These are phyloP conservation scores for Harpegnathos saltator DNA, from an alignment of 1,140 invertebrate genomes.

Conservation along the genomic window DNA sequence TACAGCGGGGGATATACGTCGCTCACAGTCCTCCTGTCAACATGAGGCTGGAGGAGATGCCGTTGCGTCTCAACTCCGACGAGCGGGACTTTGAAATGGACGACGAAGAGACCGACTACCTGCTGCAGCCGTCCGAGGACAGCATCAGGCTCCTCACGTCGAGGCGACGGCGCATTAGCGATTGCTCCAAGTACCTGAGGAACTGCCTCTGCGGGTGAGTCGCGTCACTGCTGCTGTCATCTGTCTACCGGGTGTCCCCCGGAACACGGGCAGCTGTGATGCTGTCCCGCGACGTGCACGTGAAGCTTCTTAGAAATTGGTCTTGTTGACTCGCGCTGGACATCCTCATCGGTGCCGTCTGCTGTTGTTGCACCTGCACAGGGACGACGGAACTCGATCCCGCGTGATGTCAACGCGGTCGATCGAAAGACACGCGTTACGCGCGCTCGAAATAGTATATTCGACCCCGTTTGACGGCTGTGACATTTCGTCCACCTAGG, in stretches of 20 bases:
- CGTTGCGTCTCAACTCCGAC: conserved; percentile 86
- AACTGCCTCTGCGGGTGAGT: conserved; percentile 86
- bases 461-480: not conserved
- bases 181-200: conserved; percentile 80
- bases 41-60: conserved; percentile 87
- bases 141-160: conserved; percentile 78
- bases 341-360: too few relatives aligned
- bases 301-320: too few relatives aligned
- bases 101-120: conserved; percentile 89
- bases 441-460: conserved; percentile 37
- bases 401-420: not conserved
- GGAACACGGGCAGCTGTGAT: not conserved
- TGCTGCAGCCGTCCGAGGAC: conserved; percentile 86
- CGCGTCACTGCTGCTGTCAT: not conserved
- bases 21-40: conserved; percentile 24
- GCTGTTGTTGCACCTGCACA: too few relatives aligned
- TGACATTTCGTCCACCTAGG: not conserved
- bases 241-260: not conserved
- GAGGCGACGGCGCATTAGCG: conserved; percentile 77
- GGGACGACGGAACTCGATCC: not conserved
- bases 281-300: too few relatives aligned
- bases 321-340: too few relatives aligned
- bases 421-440: conserved; percentile 33
- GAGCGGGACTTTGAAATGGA: conserved; percentile 89
- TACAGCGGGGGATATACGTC: conserved; percentile 36